Evolutionary conservation across 2,113 vertebrate genomes (phyloP).

Genomic region (Coryphaenoides rupestris): DNA sequence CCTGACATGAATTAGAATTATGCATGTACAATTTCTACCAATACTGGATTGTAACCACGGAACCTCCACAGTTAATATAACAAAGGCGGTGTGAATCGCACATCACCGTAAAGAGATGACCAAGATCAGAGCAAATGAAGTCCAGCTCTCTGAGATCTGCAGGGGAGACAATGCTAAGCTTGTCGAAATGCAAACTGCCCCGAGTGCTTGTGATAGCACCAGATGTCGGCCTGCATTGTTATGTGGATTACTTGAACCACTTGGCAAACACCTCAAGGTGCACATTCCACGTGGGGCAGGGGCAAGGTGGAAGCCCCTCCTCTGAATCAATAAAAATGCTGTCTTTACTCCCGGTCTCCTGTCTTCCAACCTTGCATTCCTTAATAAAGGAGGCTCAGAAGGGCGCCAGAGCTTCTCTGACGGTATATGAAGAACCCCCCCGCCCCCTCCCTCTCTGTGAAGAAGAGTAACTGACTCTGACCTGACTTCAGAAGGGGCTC

Average conservation of each 20-base stretch:
- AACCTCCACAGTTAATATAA: conserved; percentile 1
- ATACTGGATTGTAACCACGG: too few relatives aligned
- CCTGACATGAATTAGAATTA: too few relatives aligned
- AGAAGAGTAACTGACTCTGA: not conserved
- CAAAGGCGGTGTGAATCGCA: conserved; percentile 4
- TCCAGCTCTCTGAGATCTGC: conserved; percentile 7
- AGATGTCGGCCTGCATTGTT: conserved; percentile 66
- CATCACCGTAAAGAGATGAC: conserved; percentile 27
- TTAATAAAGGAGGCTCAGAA: conserved; percentile 1
- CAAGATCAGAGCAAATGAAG: conserved; percentile 6
- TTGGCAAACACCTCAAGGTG: conserved; percentile 74
- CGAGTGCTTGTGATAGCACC: conserved; percentile 43
- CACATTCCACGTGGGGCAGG: conserved; percentile 62
- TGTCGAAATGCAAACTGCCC: conserved; percentile 38
- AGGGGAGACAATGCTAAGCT: conserved; percentile 28
- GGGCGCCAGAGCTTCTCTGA: not conserved
- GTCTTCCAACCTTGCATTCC: conserved; percentile 4
- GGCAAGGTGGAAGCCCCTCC: conserved; percentile 50
- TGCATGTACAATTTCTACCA: too few relatives aligned
- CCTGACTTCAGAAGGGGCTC: conserved; percentile 12
- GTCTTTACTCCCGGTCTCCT: not conserved
- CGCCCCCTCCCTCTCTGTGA: not conserved
- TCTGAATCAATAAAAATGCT: conserved; percentile 50
- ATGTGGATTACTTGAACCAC: conserved; percentile 61
- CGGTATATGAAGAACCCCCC: not conserved